A percentile compares a stretch with the other conserved stretches of the same genome.
Evolutionary conservation across 1,140 invertebrate genomes (phyloP).

Genomic region (Neodiprion virginianus): DNA sequence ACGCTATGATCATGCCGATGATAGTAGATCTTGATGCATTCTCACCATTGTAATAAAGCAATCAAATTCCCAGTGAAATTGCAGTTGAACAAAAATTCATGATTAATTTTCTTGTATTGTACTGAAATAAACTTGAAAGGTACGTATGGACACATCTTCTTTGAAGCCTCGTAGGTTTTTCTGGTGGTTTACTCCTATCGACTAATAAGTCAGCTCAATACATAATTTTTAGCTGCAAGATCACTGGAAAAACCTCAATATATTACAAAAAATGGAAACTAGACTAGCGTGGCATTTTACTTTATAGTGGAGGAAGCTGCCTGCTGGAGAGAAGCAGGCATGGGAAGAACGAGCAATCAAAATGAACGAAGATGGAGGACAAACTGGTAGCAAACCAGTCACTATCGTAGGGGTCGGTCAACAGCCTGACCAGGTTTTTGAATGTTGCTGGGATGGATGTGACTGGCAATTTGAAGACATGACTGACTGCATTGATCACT

Average conservation of each 20-base stretch:
- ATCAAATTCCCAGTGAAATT: too few relatives aligned
- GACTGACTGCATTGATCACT: constrained; percentile 88
- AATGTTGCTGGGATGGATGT: constrained; percentile 92
- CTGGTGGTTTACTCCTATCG: not conserved
- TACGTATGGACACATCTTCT: not conserved
- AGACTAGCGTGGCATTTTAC: constrained; percentile 3
- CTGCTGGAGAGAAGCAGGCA: constrained; percentile 84
- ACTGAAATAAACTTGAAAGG: too few relatives aligned
- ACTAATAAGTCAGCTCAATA: not conserved
- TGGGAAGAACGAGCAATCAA: constrained; percentile 92
- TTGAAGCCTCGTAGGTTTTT: constrained; percentile 5
- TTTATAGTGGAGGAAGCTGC: constrained; percentile 88
- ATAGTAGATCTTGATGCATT: not conserved
- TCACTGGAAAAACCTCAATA: constrained; percentile 2
- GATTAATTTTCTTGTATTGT: too few relatives aligned
- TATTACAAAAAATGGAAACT: not conserved
- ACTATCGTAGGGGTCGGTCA: constrained; percentile 39
- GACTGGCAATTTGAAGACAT: constrained; percentile 94
- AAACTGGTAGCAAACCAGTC: constrained; percentile 41
- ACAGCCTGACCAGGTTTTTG: constrained; percentile 71
- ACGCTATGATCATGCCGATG: not conserved
- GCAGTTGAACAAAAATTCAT: too few relatives aligned
- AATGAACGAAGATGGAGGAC: constrained; percentile 79
- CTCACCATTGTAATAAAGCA: too few relatives aligned
- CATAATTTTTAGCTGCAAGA: not conserved